A percentile compares a stretch with the other conserved stretches of the same genome.
phyloP scores from a whole-genome alignment of 2,888 invertebrate genomes.

The Lordiphosa fenestrarum region DNA sequence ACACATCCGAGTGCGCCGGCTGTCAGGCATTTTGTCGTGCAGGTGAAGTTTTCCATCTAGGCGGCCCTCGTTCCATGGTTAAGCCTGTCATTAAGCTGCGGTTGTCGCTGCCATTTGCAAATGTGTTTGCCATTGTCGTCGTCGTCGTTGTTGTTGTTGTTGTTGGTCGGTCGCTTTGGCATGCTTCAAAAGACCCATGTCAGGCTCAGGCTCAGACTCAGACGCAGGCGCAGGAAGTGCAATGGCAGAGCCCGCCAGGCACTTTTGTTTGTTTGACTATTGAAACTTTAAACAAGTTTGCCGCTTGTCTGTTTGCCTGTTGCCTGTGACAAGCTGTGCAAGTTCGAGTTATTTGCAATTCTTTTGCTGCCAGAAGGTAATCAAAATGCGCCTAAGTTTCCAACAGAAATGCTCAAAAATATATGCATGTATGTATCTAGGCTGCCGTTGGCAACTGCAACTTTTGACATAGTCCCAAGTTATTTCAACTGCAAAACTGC shows the following conservation, averaged over 20 bases:
- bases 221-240: conserved; percentile 17
- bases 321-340: conserved; percentile 7
- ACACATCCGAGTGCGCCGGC: conserved; percentile 12
- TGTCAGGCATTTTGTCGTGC: conserved; percentile 50
- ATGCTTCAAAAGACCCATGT: conserved; percentile 64
- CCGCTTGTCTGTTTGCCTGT: conserved; percentile 23
- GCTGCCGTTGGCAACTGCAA: conserved; percentile 30
- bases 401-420: conserved; percentile 3
- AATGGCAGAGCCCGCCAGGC: conserved; percentile 35
- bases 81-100: conserved; percentile 69
- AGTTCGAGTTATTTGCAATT: conserved; percentile 6
- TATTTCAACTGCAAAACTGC: conserved; percentile 66
- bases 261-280: conserved; percentile 68
- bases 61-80: conserved; percentile 6
- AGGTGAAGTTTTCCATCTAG: conserved; percentile 62
- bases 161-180: conserved; percentile 63
- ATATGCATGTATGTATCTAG: not conserved
- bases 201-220: conserved; percentile 49
- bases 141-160: conserved; percentile 17
- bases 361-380: conserved; percentile 4
- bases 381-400: conserved; percentile 10
- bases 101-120: conserved; percentile 71
- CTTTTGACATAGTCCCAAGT: conserved; percentile 53
- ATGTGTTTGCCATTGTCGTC: conserved; percentile 65
- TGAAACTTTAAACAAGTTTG: conserved; percentile 70